Percentiles rank a stretch among this genome's conserved stretches.
These are phyloP conservation scores for Creontiades dilutus DNA, from an alignment of 2,888 invertebrate species.

Conservation along the genomic window DNA sequence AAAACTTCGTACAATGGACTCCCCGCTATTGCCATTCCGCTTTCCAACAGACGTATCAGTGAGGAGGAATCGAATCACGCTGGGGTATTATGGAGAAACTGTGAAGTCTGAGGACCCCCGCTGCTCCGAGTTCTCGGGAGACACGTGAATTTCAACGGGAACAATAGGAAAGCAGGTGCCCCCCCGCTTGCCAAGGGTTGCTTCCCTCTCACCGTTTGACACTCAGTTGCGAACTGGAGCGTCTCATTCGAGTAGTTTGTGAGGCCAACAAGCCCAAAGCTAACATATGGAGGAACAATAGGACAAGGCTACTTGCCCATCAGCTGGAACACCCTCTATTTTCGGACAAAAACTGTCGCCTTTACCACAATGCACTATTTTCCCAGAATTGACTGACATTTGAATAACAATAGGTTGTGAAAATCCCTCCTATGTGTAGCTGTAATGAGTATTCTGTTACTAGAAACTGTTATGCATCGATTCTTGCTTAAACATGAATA, in stretches of 20 bases:
- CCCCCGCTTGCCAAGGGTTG: conserved; percentile 7
- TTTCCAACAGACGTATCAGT: background rate
- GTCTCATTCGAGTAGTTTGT: conserved; percentile 55
- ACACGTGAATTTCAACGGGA: conserved; percentile 43
- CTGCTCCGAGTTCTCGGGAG: conserved; percentile 7
- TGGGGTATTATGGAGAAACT: conserved; percentile 51
- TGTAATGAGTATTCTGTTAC: too few species aligned
- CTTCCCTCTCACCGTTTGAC: conserved; percentile 13
- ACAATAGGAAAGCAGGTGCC: conserved; percentile 48
- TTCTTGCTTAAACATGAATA: too few species aligned
- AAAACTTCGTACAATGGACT: background rate
- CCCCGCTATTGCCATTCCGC: conserved; percentile 12
- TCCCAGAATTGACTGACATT: too few species aligned
- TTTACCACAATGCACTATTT: background rate
- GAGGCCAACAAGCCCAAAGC: background rate
- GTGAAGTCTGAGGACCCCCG: conserved; percentile 49
- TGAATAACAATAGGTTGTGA: too few species aligned
- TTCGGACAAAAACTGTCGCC: background rate
- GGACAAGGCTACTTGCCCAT: background rate
- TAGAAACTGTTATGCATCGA: too few species aligned
- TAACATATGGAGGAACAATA: conserved; percentile 24
- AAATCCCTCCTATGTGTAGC: too few species aligned
- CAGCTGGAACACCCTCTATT: background rate
- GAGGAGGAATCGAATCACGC: background rate
- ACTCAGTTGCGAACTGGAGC: conserved; percentile 65